Base-by-base conservation (phyloP, 2,888 invertebrate genomes). In the Leptopilina drosophilae region DNA sequence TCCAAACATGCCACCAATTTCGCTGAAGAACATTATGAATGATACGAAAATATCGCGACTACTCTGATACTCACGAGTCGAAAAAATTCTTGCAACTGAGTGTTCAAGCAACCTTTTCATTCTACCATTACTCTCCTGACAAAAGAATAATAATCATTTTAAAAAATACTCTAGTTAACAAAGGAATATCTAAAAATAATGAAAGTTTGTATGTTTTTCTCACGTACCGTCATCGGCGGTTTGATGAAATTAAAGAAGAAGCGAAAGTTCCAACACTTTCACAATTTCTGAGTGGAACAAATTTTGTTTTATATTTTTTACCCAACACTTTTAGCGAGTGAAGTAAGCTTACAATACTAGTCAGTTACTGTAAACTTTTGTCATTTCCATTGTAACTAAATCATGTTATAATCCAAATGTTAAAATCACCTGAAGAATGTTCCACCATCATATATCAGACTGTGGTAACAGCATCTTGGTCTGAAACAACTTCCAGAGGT, bases 361-460 rank as follows among this genome's bases (percentile, higher is more conserved):
- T 33, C 33, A 33, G 33, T 33, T 33, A 33, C 33, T 33, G 5
- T 33, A 33, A 33, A 33, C 33, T 5, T 33, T 33, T 33, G 33
- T 42, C 42, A 42, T 49, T 49, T 49, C 11, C 49, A 49, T 7
- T 8, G 42, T 5, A 42, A 42, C 33, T 33, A 46, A 46, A 46
- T 46, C 46, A 46, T 46, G 46, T 20, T 20, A 11, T 56, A 56
- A 56, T 56, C 56, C 56, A 56, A 56, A 56, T 14, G 14, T 59
- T 59, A 59, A 59, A 59, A 91, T 91, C 91, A 91, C 91, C 91
- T 92, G 91, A 88, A 89, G 89, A 90, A 91, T 89, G 91, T 92
- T 91, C 91, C 89, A 91, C 91, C 91, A 91, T 92, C 89, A 89
- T 91, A 90, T 91, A 87, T 90, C 91, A 89, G 89, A 89, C 91